Base-by-base conservation (phyloP, 1,140 invertebrate species). In the Acromyrmex heyeri region DNA sequence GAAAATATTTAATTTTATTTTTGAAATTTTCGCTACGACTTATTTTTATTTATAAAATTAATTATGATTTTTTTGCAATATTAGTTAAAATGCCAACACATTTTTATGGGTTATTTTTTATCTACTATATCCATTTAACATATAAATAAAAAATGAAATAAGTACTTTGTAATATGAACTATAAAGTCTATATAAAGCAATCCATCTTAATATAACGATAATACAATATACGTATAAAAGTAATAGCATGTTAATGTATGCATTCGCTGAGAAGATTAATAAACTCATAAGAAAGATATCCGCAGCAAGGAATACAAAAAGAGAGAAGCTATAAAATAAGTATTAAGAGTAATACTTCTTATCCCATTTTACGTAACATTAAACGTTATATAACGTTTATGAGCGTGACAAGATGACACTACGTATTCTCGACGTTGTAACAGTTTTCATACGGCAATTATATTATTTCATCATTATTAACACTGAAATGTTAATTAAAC, bases 221-320 rank as follows among this genome's bases (percentile, higher is more conserved):
- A 73, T 72, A 2, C 27, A 8, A 55, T 16, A 55, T 73, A 27
- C 50, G 27, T 72, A 72, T 2, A 72, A 72, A n/a, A 72, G 10
- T 72, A 72, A 72, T 72, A 53, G 8, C 48, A 72, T 30, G 16
- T 72, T 72, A 55, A 73, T 34, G 27, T 73, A 73, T n/a, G 18
- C 27, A 73, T 55, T 55, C 18, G 27, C 18, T 55, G 18, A 3
- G 27, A 44, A 44, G 27, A 73, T 73, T 73, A 73, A 57, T 10
- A 57, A 73, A 73, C 12, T 55, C 27, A 55, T 34, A 57, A 73
- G 16, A 55, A 48, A 55, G 18, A 55, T 34, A 57, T 18, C 7
- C 38, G 38, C 38, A 8, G 70, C 0, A 73, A 73, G 50, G 18
- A 73, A 73, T 55, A 55, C 8, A 18, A 30, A 34, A 34, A 55